Evolutionary conservation across 2,888 invertebrate species (phyloP).

Genomic region (Acanthosepion pharaonis): DNA sequence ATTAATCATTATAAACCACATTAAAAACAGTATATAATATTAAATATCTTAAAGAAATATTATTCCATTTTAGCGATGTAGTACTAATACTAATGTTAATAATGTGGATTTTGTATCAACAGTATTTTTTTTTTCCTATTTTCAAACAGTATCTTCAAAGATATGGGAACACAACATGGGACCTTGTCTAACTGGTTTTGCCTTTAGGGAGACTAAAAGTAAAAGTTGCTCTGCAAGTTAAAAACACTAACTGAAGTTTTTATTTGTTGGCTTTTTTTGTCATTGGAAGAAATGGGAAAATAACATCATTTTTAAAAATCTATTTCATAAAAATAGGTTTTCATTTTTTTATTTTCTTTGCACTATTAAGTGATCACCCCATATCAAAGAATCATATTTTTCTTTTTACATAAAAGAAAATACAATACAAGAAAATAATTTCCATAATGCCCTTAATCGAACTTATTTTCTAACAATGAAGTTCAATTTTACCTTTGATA

Average conservation of each 20-base stretch:
- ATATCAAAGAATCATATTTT: neutral
- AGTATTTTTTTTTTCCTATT: neutral
- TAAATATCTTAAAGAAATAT: neutral
- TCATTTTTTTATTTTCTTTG: too few relatives aligned
- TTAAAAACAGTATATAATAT: neutral
- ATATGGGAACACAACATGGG: neutral
- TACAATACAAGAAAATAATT: neutral
- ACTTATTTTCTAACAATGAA: too few relatives aligned
- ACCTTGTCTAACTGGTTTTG: neutral
- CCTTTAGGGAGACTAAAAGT: neutral
- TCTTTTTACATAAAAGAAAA: neutral
- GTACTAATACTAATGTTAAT: neutral
- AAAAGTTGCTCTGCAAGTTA: slow-evolving; percentile 11
- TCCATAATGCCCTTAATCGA: too few relatives aligned
- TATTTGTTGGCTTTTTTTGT: neutral
- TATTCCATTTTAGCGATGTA: neutral
- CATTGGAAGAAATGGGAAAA: neutral
- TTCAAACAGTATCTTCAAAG: neutral
- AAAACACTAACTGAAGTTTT: neutral
- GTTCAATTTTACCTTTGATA: too few relatives aligned
- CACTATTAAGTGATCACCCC: neutral
- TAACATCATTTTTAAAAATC: neutral
- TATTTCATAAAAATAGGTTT: too few relatives aligned
- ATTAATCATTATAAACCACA: too few relatives aligned
- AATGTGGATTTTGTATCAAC: neutral